Conservation (phyloP, 2,888 invertebrate species). For the Sinhomidia bicolor region DNA sequence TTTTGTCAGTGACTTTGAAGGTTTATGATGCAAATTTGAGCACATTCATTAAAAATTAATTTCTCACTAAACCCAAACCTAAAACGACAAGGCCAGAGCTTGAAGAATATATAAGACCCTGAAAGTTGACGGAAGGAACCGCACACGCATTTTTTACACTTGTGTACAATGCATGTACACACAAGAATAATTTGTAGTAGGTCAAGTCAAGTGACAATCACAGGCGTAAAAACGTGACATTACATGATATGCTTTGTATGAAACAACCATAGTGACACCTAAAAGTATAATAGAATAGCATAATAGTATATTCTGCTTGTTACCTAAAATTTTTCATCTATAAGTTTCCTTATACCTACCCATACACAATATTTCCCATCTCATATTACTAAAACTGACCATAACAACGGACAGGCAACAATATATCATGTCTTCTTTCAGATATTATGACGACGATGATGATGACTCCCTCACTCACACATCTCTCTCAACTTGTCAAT, state of each 20-base stretch:
- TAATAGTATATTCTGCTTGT: too few relatives aligned
- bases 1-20: too few relatives aligned
- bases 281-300: slow-evolving; percentile 41
- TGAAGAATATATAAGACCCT: not conserved
- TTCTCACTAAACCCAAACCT: too few relatives aligned
- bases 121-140: not conserved
- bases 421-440: not conserved
- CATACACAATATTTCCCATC: slow-evolving; percentile 52
- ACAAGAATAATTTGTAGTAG: slow-evolving; percentile 3
- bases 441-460: not conserved
- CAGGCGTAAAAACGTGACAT: slow-evolving; percentile 7
- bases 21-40: too few relatives aligned
- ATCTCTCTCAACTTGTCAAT: not conserved
- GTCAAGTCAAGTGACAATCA: slow-evolving; percentile 54
- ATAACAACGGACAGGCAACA: not conserved
- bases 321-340: too few relatives aligned
- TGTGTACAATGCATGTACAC: too few relatives aligned
- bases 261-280: slow-evolving; percentile 22
- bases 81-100: too few relatives aligned
- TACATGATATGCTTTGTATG: not conserved
- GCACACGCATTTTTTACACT: not conserved
- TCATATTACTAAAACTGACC: slow-evolving; percentile 64
- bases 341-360: too few relatives aligned
- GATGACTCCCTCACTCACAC: not conserved
- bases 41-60: too few relatives aligned